These are phyloP conservation scores for Lemur catta DNA, from an alignment of 2,797 vertebrate genomes.

Conservation along the genomic window DNA sequence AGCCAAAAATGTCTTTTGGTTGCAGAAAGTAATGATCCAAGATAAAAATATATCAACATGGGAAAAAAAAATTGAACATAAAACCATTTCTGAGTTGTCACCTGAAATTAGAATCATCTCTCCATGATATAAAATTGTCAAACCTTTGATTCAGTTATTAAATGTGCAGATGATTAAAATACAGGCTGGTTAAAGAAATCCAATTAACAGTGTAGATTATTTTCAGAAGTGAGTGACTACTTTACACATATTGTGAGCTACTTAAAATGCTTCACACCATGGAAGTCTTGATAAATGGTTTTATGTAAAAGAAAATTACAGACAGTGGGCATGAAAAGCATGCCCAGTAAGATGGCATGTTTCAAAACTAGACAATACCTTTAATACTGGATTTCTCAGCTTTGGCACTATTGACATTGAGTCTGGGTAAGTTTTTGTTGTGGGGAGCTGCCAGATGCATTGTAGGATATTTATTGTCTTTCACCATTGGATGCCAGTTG, in stretches of 20 bases:
- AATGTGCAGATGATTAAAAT: constrained; percentile 58
- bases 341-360: background rate
- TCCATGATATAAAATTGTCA: constrained; percentile 51
- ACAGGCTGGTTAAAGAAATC: constrained; percentile 37
- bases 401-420: background rate
- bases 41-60: constrained; percentile 66
- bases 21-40: constrained; percentile 72
- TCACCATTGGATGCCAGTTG: rapidly evolving
- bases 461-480: background rate
- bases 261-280: background rate
- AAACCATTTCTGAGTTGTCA: constrained; percentile 66
- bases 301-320: constrained; percentile 8
- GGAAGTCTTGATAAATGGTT: background rate
- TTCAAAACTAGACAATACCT: background rate
- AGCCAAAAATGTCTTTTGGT: constrained; percentile 62
- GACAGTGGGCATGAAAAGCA: background rate
- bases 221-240: constrained; percentile 12
- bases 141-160: constrained; percentile 56
- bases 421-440: background rate
- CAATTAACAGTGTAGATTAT: constrained; percentile 55
- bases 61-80: constrained; percentile 55
- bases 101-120: constrained; percentile 64
- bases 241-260: background rate
- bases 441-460: rapidly evolving
- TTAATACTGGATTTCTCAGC: background rate